Base-by-base conservation (phyloP, 2,113 vertebrate genomes). In the Rhinoderma darwinii region DNA sequence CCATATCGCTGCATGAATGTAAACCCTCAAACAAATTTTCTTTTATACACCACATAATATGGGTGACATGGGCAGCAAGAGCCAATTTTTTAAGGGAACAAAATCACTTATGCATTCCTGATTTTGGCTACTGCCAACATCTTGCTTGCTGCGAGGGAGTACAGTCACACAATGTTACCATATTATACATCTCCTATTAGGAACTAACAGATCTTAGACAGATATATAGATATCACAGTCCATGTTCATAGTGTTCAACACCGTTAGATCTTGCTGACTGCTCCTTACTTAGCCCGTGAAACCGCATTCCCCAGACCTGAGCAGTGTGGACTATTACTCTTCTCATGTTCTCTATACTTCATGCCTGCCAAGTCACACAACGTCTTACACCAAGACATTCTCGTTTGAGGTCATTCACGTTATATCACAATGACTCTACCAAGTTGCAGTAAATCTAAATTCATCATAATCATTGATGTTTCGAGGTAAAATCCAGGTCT, bases 331-430 rank as follows among this genome's bases (percentile, higher is more conserved):
- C 66, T 10, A 66, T 66, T 37, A 70, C 18, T 61, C n/a, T 63
- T 2, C 59, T 70, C 2, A 37, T 37, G 17, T 37, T 70, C 66
- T 37, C 32, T 70, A 70, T 35, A 39, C 35, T 37, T 37, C 12
- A 20, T 70, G 15, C 66, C 66, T 70, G 66, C 66, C 66, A 70
- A 70, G 66, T 37, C 32, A 70, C 66, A 70, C 32, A 70, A 12
- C 1, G 66, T 70, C 66, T 70, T 37, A 70, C 18, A 35, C 66
- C 7, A 39, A 37, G 66, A 22, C 66, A 70, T 37, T 35, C 32
- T 37, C 20, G 22, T 22, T 70, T 35, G 18, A 70, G 17, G 35
- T 70, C 66, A 30, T 12, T 3, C 59, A 63, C 12, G 14, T 63
- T 63, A 30, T 63, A 70, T 70, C 66, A 32, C 32, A 70, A 37